Evolutionary conservation across 1,140 invertebrate species (phyloP).

Genomic region (Procambarus virginalis): DNA sequence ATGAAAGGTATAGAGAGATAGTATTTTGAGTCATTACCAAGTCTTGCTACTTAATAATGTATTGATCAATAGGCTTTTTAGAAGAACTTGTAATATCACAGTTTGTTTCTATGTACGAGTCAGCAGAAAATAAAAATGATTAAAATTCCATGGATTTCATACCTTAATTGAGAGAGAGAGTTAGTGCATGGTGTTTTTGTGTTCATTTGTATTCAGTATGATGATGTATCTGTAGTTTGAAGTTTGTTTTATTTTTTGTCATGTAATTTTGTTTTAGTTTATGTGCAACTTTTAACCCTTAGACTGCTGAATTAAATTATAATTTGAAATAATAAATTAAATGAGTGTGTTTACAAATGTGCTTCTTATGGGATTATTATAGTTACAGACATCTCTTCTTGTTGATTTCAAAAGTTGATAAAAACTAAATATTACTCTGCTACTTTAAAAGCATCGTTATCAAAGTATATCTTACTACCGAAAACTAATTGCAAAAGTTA

Average conservation of each 20-base stretch:
- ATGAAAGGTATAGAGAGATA: background rate
- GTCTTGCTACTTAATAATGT: slow-evolving; percentile 26
- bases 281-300: background rate
- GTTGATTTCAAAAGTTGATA: too few relatives aligned
- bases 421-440: too few relatives aligned
- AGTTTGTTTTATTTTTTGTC: background rate
- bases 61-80: slow-evolving; percentile 26
- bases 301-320: too few relatives aligned
- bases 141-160: slow-evolving; percentile 2
- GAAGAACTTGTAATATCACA: slow-evolving; percentile 35
- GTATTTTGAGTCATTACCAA: background rate
- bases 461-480: too few relatives aligned
- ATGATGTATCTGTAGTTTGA: background rate
- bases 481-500: too few relatives aligned
- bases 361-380: too few relatives aligned
- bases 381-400: too few relatives aligned
- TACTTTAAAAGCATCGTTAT: too few relatives aligned
- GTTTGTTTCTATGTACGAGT: slow-evolving; percentile 35
- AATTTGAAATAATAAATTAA: too few relatives aligned
- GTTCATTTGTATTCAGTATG: background rate
- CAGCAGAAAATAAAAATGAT: slow-evolving; percentile 47
- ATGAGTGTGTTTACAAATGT: too few relatives aligned
- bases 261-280: background rate
- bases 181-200: background rate
- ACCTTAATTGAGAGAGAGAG: background rate